These are phyloP conservation scores for Limonius californicus DNA, from an alignment of 1,140 invertebrate genomes.

Conservation along the genomic window DNA sequence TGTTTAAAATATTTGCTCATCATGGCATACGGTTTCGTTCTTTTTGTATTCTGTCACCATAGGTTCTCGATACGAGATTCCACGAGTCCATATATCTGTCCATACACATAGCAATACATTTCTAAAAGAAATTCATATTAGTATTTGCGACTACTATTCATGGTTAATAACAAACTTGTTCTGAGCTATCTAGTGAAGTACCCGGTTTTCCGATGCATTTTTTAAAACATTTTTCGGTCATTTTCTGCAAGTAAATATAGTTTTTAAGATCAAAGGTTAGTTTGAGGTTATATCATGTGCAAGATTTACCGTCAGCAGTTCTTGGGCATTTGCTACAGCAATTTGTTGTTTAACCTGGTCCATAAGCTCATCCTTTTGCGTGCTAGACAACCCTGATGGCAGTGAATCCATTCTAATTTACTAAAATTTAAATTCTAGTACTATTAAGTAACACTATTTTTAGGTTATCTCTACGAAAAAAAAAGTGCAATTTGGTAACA, in stretches of 20 bases:
- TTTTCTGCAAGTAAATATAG: conserved; percentile 68
- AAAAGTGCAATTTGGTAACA: neutral
- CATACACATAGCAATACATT: conserved; percentile 97
- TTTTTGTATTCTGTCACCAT: conserved; percentile 73
- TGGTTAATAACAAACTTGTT: conserved; percentile 74
- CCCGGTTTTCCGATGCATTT: conserved; percentile 92
- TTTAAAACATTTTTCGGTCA: conserved; percentile 96
- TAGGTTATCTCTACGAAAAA: neutral
- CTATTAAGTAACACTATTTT: neutral
- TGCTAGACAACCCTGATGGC: conserved; percentile 50
- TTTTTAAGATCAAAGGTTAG: conserved; percentile 5
- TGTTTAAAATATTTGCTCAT: too few relatives aligned
- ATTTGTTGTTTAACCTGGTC: conserved; percentile 95
- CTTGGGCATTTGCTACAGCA: conserved; percentile 90
- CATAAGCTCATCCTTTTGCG: conserved; percentile 88
- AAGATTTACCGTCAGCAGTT: conserved; percentile 74
- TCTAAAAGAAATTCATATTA: conserved; percentile 63
- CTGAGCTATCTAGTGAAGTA: conserved; percentile 82
- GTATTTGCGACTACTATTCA: too few relatives aligned
- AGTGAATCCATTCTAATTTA: conserved; percentile 33
- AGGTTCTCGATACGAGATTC: conserved; percentile 84
- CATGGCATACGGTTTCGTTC: conserved; percentile 55
- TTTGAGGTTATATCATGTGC: conserved; percentile 24
- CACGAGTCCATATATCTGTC: conserved; percentile 96
- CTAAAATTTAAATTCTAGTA: too few relatives aligned